Base-by-base conservation (phyloP, 35 echinoderm and acorn worm species). In the Heliocidaris erythrogramma region DNA sequence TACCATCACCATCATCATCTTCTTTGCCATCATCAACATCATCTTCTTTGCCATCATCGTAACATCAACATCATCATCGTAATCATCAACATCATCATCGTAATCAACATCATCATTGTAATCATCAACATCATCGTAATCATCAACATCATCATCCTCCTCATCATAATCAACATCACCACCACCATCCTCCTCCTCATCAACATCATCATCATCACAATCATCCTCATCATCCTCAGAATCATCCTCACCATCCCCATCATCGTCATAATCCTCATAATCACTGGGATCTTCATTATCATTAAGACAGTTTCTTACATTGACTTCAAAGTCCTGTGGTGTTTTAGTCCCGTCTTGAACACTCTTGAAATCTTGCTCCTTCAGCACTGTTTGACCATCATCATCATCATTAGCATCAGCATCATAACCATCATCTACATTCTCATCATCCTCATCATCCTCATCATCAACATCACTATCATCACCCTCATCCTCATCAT, bases 271-370 rank as follows among this genome's bases (percentile, higher is more conserved):
- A 24, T 78, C 14, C 7, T 60, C 59, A 7, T 18, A 5, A 60
- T 60, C 59, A 60, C 18, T 18, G 18, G 35, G 35, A 42, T 42
- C 35, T 18, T 14, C n/a, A 78, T 78, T 21, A 2, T 78, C 27
- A 21, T 21, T 78, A 78, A 7, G 7, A 78, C 65, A 92, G 8
- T 1, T 32, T 96, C 98, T 99, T 96, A 99, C 98, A 97, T 99
- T 95, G 32, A 99, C 98, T 96, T 97, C 95, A 95, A 95, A 97
- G 8, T 99, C 98, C 78, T 96, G 93, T 3, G 97, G 88, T 47
- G 49, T 96, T 32, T 95, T 97, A 5, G 61, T 87, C 12, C 98
- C 98, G 30, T 88, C 50, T 30, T 48, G 30, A 5, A 99, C 95
- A 42, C 94, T 88, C 14, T 96, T 47, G 78, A 94, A 97, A 85